phyloP scores from a whole-genome alignment of 2,888 invertebrate species.

The Drosophila melanosoma region DNA sequence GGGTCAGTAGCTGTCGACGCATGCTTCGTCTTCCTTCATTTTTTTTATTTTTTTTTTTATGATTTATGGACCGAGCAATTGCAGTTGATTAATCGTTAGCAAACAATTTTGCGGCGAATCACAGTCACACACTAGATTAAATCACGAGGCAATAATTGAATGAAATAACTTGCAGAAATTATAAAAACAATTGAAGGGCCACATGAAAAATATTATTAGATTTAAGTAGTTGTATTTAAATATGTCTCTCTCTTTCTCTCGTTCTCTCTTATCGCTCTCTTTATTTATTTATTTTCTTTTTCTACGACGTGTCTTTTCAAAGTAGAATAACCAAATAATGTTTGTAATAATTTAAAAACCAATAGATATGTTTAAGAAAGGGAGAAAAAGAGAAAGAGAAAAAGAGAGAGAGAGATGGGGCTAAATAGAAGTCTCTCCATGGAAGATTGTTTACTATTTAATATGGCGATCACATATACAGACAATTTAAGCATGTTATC shows the following conservation, averaged over 20 bases:
- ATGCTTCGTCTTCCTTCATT: constrained; percentile 8
- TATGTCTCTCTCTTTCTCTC: background rate
- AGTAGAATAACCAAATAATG: too few relatives aligned
- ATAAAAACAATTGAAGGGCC: background rate
- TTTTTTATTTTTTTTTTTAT: constrained; percentile 24
- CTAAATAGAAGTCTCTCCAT: background rate
- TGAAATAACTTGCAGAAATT: background rate
- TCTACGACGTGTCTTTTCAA: too few relatives aligned
- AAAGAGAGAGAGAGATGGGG: too few relatives aligned
- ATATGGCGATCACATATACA: background rate
- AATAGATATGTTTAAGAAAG: too few relatives aligned
- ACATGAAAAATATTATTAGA: background rate
- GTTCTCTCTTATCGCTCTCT: background rate
- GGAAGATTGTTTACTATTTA: background rate
- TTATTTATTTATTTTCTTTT: too few relatives aligned
- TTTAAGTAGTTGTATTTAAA: too few relatives aligned
- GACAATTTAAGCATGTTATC: constrained; percentile 1
- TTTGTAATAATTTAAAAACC: background rate
- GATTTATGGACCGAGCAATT: constrained; percentile 63
- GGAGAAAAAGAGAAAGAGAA: too few relatives aligned
- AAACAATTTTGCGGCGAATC: constrained; percentile 43
- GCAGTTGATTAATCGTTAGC: constrained; percentile 64
- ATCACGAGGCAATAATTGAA: constrained; percentile 2
- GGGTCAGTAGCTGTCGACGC: constrained; percentile 74
- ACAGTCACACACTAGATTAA: constrained; percentile 17